phyloP scores from a whole-genome alignment of 2,888 invertebrate species.

The Gortyna flavago region DNA sequence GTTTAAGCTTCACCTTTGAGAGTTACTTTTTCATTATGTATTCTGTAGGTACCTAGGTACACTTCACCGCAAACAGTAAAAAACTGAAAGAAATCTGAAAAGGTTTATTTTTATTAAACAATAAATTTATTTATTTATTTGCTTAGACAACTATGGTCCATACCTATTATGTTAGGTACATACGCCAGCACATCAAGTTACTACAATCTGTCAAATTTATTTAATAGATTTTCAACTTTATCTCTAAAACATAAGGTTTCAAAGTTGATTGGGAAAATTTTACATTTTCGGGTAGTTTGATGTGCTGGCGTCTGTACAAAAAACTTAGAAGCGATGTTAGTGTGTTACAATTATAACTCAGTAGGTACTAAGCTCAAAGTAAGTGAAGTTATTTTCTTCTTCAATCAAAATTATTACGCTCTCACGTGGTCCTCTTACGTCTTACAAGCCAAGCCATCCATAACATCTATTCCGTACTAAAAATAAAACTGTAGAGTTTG shows the following conservation, averaged over 20 bases:
- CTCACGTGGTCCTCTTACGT: background rate
- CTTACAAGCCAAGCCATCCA: background rate
- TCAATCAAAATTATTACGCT: background rate
- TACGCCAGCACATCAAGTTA: no score
- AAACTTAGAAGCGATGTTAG: no score
- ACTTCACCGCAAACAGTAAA: constrained; percentile 2
- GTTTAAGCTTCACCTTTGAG: constrained; percentile 21
- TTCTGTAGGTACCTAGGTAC: constrained; percentile 31
- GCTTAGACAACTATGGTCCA: no score
- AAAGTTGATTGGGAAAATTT: no score
- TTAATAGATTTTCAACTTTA: no score
- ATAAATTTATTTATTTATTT: no score
- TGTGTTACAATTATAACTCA: no score
- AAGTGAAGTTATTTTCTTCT: background rate
- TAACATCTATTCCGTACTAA: background rate
- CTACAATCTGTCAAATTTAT: background rate
- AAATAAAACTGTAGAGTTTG: no score
- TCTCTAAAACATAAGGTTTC: no score
- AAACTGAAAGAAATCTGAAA: background rate
- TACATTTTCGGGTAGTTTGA: no score
- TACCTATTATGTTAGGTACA: no score
- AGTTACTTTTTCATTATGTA: constrained; percentile 28
- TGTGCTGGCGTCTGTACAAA: background rate
- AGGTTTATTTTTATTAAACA: background rate
- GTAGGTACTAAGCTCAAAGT: background rate